Base-by-base conservation (phyloP, 2,113 vertebrate genomes). In the Eulacestoma nigropectus region DNA sequence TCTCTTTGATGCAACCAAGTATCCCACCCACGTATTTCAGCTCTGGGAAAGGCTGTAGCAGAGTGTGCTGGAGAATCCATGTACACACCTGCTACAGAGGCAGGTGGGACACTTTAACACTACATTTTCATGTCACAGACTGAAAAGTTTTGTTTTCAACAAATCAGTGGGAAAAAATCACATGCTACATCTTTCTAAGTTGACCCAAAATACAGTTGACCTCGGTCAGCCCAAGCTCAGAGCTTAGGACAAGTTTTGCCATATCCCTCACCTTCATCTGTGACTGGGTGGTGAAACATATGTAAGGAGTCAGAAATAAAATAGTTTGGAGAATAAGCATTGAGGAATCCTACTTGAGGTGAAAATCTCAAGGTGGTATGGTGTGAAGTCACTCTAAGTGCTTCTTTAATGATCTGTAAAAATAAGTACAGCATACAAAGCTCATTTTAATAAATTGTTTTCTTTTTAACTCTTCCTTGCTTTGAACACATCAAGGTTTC, bases 221-320 rank as follows among this genome's bases (percentile, higher is more conserved):
- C 35, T 70, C 0, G 1, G 10, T 33, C 23, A 59, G 22, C 9
- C 21, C 33, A 63, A 50, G 39, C 0, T 0, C 56, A 78, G 30
- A 57, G n/a, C 30, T 62, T 74, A 42, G 37, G 47, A 10, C 11
- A 14, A 1, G 1, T 65, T 88, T 76, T 23, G 22, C 19, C 19
- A 35, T 25, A 41, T 72, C 18, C 6, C 16, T 69, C 19, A 33
- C 11, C 23, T 93, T 73, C 23, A 35, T 41, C 46, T 35, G 18
- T 63, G 26, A 7, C 8, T 76, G 15, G 6, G 30, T 46, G 37
- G 26, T 68, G 32, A 73, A 41, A 53, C 4, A 32, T 20, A 9
- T 56, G 7, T 35, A 69, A 77, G 7, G 35, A 65, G 30, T 50
- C 59, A 81, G 42, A 88, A 65, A 65, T 59, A 37, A 89, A 83